A percentile compares a stretch with the other conserved stretches of the same genome.
Evolutionary conservation across 2,888 invertebrate genomes (phyloP).

Genomic region (Campaea margaritaria): DNA sequence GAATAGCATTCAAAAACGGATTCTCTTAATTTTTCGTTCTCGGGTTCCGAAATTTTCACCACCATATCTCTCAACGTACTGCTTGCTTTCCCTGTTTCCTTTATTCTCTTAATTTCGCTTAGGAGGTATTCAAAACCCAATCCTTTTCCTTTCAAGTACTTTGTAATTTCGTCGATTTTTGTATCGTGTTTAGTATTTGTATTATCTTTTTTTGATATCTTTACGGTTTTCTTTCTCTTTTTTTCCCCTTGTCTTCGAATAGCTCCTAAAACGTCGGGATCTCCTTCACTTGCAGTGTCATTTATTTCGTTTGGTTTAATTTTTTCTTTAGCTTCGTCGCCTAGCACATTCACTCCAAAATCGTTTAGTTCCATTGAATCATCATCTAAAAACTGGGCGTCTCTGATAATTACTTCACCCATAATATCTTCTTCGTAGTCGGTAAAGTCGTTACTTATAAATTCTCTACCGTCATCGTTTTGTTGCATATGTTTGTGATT

Average conservation of each 20-base stretch:
- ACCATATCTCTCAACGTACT: slow-evolving; percentile 56
- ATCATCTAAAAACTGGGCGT: background rate
- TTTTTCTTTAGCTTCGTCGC: too few relatives aligned
- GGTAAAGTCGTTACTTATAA: slow-evolving; percentile 10
- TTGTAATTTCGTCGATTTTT: slow-evolving; percentile 44
- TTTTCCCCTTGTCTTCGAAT: too few relatives aligned
- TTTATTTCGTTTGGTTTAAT: too few relatives aligned
- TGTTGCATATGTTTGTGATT: background rate
- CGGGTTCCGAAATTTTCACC: slow-evolving; percentile 44
- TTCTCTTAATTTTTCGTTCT: slow-evolving; percentile 31
- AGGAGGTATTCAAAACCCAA: slow-evolving; percentile 50
- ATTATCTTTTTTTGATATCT: too few relatives aligned
- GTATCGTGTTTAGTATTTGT: too few relatives aligned
- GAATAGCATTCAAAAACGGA: slow-evolving; percentile 44
- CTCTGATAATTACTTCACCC: background rate
- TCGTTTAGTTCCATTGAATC: too few relatives aligned
- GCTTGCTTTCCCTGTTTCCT: slow-evolving; percentile 37
- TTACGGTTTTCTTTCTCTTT: too few relatives aligned
- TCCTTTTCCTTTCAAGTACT: slow-evolving; percentile 43
- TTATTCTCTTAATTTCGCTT: slow-evolving; percentile 55
- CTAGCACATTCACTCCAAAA: too few relatives aligned
- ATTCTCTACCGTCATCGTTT: background rate
- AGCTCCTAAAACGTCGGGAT: too few relatives aligned
- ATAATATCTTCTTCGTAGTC: slow-evolving; percentile 13
- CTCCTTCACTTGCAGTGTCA: too few relatives aligned